phyloP scores from a whole-genome alignment of 2,113 vertebrate species.

The Anser brachyrhynchus region DNA sequence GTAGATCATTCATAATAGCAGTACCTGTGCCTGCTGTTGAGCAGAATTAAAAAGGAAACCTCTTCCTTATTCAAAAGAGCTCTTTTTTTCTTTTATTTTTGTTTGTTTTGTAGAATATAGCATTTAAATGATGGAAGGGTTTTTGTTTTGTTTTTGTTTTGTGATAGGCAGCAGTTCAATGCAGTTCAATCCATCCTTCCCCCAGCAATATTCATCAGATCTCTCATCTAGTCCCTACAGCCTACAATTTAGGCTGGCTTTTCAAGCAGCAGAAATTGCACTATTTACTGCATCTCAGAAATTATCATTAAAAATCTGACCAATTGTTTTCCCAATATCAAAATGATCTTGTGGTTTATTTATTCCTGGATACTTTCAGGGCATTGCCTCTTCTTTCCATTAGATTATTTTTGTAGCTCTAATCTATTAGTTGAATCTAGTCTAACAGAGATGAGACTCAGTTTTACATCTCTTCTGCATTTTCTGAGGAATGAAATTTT shows the following conservation, averaged over 20 bases:
- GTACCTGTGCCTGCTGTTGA: background rate
- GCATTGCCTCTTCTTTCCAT: background rate
- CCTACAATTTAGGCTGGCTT: background rate
- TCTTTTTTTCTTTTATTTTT: no score
- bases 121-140: background rate
- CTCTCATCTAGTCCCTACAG: background rate
- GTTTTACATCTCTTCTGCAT: background rate
- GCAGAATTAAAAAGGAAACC: background rate
- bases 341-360: background rate
- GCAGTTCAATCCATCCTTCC: rapidly evolving
- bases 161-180: background rate
- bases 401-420: background rate
- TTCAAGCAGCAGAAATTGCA: background rate
- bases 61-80: background rate
- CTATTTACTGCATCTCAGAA: background rate
- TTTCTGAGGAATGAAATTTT: background rate
- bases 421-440: background rate
- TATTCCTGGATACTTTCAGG: background rate
- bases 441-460: background rate
- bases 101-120: background rate
- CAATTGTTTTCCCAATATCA: background rate
- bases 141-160: no score
- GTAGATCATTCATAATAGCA: rapidly evolving
- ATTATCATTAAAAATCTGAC: background rate
- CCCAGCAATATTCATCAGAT: background rate